Base-by-base conservation (phyloP, 2,888 invertebrate species). In the Thymelicus acteon region DNA sequence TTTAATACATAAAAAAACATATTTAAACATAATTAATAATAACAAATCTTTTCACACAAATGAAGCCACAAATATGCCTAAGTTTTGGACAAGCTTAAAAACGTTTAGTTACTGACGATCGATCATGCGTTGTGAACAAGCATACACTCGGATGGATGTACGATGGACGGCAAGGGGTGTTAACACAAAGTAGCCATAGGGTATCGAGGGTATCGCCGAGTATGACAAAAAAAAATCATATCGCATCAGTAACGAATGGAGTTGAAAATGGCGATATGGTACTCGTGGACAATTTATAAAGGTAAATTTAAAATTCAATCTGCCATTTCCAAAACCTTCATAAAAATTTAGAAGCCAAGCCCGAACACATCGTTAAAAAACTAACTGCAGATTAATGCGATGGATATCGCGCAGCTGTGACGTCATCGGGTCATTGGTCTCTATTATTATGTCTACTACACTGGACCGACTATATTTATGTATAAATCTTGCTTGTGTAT, bases 81-180 rank as follows among this genome's bases (percentile, higher is more conserved):
- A 19, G 19, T 19, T 19, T 19, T 19, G 19, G 19, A 19, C 19
- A 19, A 19, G 19, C 19, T 2, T 19, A 19, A 19, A 19, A 19
- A 44, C 10, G 19, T 44, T 62, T 31, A 48, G 4, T 15, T 10
- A 52, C 6, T 8, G 37, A 31, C 40, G 31, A 54, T 61, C 44
- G 31, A 54, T 54, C 52, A 68, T 68, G 60, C 39, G 67, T 67
- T 52, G 19, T 52, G 40, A 54, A 60, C 54, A 61, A 15, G 47
- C 68, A 62, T 44, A 68, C 54, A 37, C 61, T 68, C 44, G 40
- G 44, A 61, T 67, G 68, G 7, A 37, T 48, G 37, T 48, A 58
- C 39, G 13, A 48, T 19, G 67, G 49, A 37, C 49, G n/a, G 60
- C 58, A 31, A 57, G 47, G 57, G 40, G 39, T 57, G 65, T 65